Conservation (phyloP, 2,888 invertebrate genomes). For the Chrysomela aeneicollis region DNA sequence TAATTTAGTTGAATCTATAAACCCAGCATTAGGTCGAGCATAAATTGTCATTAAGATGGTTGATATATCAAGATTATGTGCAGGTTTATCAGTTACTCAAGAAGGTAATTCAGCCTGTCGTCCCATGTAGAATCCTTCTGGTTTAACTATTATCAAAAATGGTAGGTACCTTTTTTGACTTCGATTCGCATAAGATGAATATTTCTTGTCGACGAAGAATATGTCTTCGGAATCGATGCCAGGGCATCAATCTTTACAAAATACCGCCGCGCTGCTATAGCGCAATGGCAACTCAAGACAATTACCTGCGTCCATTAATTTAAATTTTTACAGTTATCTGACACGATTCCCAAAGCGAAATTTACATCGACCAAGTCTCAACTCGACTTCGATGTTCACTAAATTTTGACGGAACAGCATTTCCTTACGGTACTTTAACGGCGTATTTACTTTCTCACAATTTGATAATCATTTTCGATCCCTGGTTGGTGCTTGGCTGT, state of each 20-base stretch:
- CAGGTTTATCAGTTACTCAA: too few species aligned
- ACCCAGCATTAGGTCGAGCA: too few species aligned
- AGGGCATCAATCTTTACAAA: background rate
- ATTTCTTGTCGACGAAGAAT: too few species aligned
- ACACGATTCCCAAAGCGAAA: conserved; percentile 5
- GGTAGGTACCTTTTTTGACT: too few species aligned
- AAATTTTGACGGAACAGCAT: conserved; percentile 2
- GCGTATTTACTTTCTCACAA: background rate
- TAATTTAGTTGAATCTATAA: too few species aligned
- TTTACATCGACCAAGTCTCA: background rate
- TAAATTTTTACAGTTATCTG: background rate
- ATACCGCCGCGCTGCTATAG: background rate
- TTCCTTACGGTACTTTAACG: background rate
- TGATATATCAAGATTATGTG: too few species aligned
- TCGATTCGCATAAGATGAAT: too few species aligned
- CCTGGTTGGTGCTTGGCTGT: too few species aligned
- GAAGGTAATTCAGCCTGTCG: too few species aligned
- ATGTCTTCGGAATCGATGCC: background rate
- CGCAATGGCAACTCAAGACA: background rate
- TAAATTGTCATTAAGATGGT: too few species aligned
- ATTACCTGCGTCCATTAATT: background rate
- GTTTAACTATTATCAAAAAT: too few species aligned
- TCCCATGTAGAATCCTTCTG: too few species aligned
- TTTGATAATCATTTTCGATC: background rate
- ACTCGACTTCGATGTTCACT: background rate